phyloP scores from a whole-genome alignment of 1,140 invertebrate species.

The Antheraea pernyi region DNA sequence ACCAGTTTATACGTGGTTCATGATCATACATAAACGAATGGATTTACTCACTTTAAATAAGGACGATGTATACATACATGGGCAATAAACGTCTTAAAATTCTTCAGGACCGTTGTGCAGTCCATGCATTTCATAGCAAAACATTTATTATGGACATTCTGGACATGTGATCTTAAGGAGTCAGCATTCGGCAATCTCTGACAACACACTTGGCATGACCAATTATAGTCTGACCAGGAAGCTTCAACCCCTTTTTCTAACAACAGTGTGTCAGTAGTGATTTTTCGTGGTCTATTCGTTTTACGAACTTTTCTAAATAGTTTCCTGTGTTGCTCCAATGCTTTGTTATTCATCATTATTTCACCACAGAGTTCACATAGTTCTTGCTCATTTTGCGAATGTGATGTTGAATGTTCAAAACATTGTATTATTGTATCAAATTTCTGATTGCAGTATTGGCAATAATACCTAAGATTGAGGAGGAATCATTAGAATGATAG shows the following conservation, averaged over 20 bases:
- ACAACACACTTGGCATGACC: neutral
- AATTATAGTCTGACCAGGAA: neutral
- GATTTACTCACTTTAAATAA: neutral
- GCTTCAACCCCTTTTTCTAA: neutral
- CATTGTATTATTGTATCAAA: neutral
- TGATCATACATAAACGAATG: too few species aligned
- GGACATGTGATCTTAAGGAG: neutral
- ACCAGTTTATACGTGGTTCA: too few species aligned
- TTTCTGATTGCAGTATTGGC: slow-evolving; percentile 1
- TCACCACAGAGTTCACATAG: neutral
- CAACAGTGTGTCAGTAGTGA: neutral
- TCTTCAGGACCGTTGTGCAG: neutral
- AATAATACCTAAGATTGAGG: neutral
- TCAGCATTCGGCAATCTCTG: neutral
- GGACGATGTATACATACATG: neutral
- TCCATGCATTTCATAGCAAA: slow-evolving; percentile 5
- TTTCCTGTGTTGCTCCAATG: neutral
- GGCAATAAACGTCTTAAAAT: neutral
- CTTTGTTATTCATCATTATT: neutral
- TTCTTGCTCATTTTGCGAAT: neutral
- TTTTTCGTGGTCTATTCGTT: neutral
- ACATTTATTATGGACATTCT: slow-evolving; percentile 1
- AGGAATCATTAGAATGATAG: too few species aligned
- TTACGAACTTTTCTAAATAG: neutral
- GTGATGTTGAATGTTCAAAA: neutral